These are phyloP conservation scores for Solenodon paradoxus DNA, from an alignment of 2,113 vertebrate genomes.

Conservation along the genomic window DNA sequence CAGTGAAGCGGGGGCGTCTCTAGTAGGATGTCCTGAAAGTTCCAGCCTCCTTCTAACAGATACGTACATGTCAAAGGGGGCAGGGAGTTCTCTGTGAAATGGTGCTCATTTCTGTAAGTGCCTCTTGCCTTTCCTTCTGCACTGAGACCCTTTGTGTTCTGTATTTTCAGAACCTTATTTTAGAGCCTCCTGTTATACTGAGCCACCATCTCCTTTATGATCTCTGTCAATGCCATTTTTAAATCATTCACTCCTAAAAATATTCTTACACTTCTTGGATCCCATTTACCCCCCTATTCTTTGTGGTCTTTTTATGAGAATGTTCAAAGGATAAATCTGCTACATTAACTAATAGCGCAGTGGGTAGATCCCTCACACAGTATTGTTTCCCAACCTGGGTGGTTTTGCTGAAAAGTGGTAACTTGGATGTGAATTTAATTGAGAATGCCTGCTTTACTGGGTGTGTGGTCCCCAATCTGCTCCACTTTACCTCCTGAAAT, in stretches of 20 bases:
- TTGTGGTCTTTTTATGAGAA: not conserved
- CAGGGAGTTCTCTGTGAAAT: not conserved
- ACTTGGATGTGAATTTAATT: not conserved
- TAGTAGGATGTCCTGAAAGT: not conserved
- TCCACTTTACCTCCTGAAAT: not conserved
- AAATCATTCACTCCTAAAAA: constrained; percentile 25
- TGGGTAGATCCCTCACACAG: not conserved
- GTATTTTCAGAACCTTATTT: constrained; percentile 6
- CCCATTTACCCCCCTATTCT: not conserved
- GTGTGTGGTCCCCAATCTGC: not conserved
- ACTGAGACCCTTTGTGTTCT: not conserved
- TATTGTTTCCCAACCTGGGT: not conserved
- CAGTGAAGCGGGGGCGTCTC: not conserved
- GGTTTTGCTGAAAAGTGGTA: not conserved
- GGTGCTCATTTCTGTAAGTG: not conserved
- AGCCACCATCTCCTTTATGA: not conserved
- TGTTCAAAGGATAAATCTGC: not conserved
- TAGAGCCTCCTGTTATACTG: not conserved
- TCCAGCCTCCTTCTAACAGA: not conserved
- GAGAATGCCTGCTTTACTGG: not conserved
- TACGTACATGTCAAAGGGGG: not conserved
- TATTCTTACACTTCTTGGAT: not conserved
- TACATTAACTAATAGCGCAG: not conserved
- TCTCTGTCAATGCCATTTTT: not conserved
- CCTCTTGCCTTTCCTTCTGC: not conserved